Base-by-base conservation (phyloP, 1,140 invertebrate species). In the Drosophila busckii region DNA sequence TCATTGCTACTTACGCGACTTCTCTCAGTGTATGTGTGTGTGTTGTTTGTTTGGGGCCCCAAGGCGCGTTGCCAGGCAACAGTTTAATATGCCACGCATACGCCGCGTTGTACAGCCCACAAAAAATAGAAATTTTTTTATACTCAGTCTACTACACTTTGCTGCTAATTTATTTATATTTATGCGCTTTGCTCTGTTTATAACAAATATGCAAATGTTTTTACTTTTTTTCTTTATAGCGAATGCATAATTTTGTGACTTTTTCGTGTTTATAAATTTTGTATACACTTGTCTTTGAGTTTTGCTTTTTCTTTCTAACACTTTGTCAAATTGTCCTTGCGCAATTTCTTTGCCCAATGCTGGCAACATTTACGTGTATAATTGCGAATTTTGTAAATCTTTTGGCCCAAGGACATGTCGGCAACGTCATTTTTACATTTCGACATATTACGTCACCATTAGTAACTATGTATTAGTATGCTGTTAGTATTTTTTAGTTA, bases 331-430 rank as follows among this genome's bases (percentile, higher is more conserved):
- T 49, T 42, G 75, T 84, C 69, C 61, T 84, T 85, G 63, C 65
- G 67, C 50, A 84, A 61, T 58, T 80, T 84, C 10, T 52, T 37
- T 9, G 78, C 64, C 20, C 84, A 62, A 41, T 67, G 78, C 34
- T 71, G 73, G 44, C 63, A 86, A 60, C 80, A 71, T 48, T 60
- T 80, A 29, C 67, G 70, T 7, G 84, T 86, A 45, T 61, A 85
- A 64, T 61, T 84, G 46, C 56, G 75, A 34, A 86, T 86, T 76
- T 85, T 84, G 42, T 54, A 84, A 32, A 86, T 84, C 63, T 86
- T 86, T 45, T 86, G 78, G 59, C 70, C 61, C 66, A 86, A 60
- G 53, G 84, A 85, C 84, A 86, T 80, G 28, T 59, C 73, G 53
- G 16, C 23, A 8, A 19, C 31, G 31, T 29, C 45, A 29, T 35